Evolutionary conservation across 2,888 invertebrate genomes (phyloP).

Genomic region (Norana najaformis): DNA sequence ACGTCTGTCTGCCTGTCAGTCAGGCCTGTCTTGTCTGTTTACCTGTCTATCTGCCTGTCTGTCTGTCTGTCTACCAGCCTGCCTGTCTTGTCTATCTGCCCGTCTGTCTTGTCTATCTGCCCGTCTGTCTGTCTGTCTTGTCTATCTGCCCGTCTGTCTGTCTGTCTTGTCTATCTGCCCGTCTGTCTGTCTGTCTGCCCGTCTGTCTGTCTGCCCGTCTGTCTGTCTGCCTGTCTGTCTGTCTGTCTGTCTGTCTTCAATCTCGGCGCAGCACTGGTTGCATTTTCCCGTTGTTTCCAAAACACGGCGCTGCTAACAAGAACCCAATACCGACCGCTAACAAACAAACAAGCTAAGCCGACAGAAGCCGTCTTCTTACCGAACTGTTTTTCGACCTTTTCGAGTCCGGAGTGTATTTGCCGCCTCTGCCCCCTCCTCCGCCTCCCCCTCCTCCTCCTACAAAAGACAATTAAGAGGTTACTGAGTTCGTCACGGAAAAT

Average conservation of each 20-base stretch:
- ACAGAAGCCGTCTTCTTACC: constrained; percentile 18
- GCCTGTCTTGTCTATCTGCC: no score
- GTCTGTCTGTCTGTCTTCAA: no score
- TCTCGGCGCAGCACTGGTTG: not conserved
- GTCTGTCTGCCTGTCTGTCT: not conserved
- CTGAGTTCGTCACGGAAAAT: not conserved
- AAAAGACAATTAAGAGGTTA: not conserved
- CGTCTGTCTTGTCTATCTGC: no score
- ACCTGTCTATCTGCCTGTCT: no score
- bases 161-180: not conserved
- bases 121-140: not conserved
- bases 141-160: not conserved
- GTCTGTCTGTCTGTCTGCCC: not conserved
- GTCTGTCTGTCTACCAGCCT: no score
- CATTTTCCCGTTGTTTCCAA: not conserved
- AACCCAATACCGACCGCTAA: not conserved
- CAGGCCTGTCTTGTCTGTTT: no score
- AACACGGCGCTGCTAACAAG: not conserved
- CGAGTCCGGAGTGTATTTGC: constrained; percentile 37
- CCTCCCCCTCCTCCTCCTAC: not conserved
- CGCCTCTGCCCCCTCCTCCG: constrained; percentile 23
- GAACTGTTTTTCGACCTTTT: constrained; percentile 33
- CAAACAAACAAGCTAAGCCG: not conserved
- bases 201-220: not conserved
- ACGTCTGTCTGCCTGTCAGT: no score